A percentile compares a stretch with the other conserved stretches of the same genome.
Conservation (phyloP, 1,140 invertebrate genomes). For the Drosophila punjabiensis region DNA sequence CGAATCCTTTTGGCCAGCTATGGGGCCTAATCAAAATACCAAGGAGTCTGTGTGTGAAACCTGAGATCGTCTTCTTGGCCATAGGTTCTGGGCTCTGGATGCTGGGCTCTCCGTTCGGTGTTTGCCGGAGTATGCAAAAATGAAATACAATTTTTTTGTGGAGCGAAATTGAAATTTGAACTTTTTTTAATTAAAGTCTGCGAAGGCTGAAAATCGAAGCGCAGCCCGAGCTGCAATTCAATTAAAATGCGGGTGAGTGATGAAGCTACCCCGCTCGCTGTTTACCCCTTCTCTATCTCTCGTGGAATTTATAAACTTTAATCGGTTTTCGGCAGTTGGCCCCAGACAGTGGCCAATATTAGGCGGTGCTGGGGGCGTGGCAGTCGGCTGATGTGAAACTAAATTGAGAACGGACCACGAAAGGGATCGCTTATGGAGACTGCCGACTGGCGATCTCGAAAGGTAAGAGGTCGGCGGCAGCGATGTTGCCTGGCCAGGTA, state of each 20-base stretch:
- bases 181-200: slow-evolving; percentile 66
- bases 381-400: slow-evolving; percentile 74
- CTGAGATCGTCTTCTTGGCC: slow-evolving; percentile 35
- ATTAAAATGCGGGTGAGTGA: slow-evolving; percentile 83
- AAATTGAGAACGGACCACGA: slow-evolving; percentile 69
- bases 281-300: slow-evolving; percentile 5
- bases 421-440: slow-evolving; percentile 18
- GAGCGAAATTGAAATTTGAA: slow-evolving; percentile 74
- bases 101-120: not conserved
- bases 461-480: slow-evolving; percentile 67
- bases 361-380: slow-evolving; percentile 81
- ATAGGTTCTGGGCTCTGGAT: slow-evolving; percentile 5
- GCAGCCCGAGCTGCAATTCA: slow-evolving; percentile 74
- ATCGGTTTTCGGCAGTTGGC: slow-evolving; percentile 68
- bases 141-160: slow-evolving; percentile 66
- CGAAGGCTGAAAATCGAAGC: slow-evolving; percentile 72
- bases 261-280: slow-evolving; percentile 41
- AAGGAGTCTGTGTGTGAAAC: slow-evolving; percentile 50
- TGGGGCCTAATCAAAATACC: slow-evolving; percentile 78
- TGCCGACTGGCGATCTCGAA: slow-evolving; percentile 19
- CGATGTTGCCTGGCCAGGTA: slow-evolving; percentile 45
- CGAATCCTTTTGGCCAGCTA: slow-evolving; percentile 55
- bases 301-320: slow-evolving; percentile 72
- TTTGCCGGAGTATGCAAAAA: slow-evolving; percentile 66
- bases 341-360: slow-evolving; percentile 85